phyloP scores from a whole-genome alignment of 2,113 vertebrate genomes.

The Pseudorhombus dupliciocellatus region DNA sequence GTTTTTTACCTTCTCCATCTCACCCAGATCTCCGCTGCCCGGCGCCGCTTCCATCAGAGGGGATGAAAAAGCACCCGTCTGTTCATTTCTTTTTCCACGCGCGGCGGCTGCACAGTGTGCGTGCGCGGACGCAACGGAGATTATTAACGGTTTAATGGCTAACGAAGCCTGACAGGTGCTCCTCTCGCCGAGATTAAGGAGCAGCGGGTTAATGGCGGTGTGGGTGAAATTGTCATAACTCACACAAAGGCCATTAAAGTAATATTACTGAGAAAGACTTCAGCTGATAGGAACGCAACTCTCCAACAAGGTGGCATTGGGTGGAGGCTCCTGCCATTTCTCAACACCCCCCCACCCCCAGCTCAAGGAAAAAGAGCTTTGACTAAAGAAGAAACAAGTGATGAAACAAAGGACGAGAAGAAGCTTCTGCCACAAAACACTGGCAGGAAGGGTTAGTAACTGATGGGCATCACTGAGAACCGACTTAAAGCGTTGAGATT shows the following conservation, averaged over 20 bases:
- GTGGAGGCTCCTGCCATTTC: constrained; percentile 41
- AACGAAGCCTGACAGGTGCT: constrained; percentile 76
- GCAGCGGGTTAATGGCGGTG: constrained; percentile 73
- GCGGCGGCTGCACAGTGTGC: neutral
- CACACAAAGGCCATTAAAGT: constrained; percentile 80
- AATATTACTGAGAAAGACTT: constrained; percentile 71
- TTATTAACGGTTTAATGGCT: constrained; percentile 79
- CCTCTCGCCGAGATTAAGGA: constrained; percentile 76
- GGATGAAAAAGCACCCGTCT: constrained; percentile 67
- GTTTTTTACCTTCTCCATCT: constrained; percentile 67
- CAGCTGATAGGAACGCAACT: constrained; percentile 63
- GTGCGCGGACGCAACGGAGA: constrained; percentile 23
- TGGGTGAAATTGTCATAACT: constrained; percentile 80
- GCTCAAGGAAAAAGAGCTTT: constrained; percentile 28
- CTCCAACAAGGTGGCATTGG: constrained; percentile 45
- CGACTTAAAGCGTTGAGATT: neutral
- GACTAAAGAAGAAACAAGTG: constrained; percentile 31
- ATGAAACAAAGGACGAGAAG: constrained; percentile 27
- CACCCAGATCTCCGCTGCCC: constrained; percentile 36
- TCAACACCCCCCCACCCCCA: constrained; percentile 1
- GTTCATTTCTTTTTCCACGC: constrained; percentile 61
- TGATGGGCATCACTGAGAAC: neutral
- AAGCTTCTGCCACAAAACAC: neutral
- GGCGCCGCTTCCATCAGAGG: constrained; percentile 31
- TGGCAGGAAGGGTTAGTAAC: neutral